Evolutionary conservation across 2,888 invertebrate species (phyloP).

Genomic region (Anorthoa munda): DNA sequence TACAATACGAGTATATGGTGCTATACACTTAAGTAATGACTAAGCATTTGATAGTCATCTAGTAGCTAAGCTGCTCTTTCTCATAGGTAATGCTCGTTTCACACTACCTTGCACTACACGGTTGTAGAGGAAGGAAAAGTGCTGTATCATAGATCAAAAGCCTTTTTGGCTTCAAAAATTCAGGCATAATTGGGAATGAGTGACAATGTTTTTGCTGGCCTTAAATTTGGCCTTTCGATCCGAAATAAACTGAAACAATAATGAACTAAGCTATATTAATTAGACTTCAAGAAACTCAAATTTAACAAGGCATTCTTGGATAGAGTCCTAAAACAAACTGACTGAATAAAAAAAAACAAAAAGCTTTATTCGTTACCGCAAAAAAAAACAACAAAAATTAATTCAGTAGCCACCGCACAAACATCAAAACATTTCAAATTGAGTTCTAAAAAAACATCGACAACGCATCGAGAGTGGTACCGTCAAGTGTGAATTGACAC

Average conservation of each 20-base stretch:
- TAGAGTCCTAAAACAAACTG: neutral
- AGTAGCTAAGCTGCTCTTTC: slow-evolving; percentile 24
- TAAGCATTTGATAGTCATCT: slow-evolving; percentile 46
- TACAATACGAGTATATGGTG: slow-evolving; percentile 15
- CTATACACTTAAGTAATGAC: slow-evolving; percentile 37
- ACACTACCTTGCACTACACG: neutral
- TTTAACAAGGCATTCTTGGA: neutral
- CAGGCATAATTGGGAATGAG: neutral
- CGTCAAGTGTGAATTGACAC: slow-evolving; percentile 65
- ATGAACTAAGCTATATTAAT: neutral
- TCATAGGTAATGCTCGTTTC: slow-evolving; percentile 5
- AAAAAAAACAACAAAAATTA: slow-evolving; percentile 18
- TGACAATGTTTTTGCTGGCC: too few species aligned
- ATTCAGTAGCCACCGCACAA: slow-evolving; percentile 51
- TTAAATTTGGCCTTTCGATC: neutral
- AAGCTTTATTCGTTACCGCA: neutral
- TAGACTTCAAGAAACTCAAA: too few species aligned
- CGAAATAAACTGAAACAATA: neutral
- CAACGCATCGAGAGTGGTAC: slow-evolving; percentile 45
- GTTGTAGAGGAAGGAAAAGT: too few species aligned
- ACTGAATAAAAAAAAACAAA: neutral
- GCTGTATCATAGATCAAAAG: too few species aligned
- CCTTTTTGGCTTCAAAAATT: neutral
- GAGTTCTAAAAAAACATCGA: slow-evolving; percentile 56
- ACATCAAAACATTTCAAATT: slow-evolving; percentile 61